phyloP scores from a whole-genome alignment of 1,140 invertebrate species.

The Mactra quadrangularis region DNA sequence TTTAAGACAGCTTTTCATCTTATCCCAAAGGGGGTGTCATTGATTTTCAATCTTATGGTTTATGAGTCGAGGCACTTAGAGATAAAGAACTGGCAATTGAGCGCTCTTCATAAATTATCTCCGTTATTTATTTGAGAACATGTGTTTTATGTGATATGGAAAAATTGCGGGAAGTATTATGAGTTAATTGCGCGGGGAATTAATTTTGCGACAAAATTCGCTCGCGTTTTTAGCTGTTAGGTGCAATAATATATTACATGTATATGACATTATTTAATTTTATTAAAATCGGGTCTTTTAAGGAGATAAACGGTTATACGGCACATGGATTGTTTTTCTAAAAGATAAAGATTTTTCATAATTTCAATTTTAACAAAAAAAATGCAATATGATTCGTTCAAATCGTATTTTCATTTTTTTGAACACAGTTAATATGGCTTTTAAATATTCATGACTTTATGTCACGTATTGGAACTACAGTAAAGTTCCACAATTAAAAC shows the following conservation, averaged over 20 bases:
- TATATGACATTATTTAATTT: background rate
- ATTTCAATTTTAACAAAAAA: too few species aligned
- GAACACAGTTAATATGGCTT: too few species aligned
- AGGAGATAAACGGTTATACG: background rate
- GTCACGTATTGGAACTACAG: too few species aligned
- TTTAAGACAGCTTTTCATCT: slow-evolving; percentile 58
- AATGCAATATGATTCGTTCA: too few species aligned
- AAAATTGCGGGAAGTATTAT: background rate
- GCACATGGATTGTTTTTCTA: too few species aligned
- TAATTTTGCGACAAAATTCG: background rate
- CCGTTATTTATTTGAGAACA: background rate
- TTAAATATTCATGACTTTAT: too few species aligned
- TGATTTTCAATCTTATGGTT: slow-evolving; percentile 52
- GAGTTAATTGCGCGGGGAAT: background rate
- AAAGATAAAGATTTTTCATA: too few species aligned
- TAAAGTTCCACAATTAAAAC: too few species aligned
- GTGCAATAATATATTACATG: background rate
- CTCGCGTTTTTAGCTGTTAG: background rate
- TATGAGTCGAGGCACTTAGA: slow-evolving; percentile 43
- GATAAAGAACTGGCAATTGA: slow-evolving; percentile 49
- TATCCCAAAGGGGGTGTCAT: slow-evolving; percentile 54
- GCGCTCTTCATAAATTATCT: slow-evolving; percentile 39
- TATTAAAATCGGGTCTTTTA: background rate
- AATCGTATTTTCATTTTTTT: too few species aligned
- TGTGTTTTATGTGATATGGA: slow-evolving; percentile 13